These are phyloP conservation scores for Tympanoctomys barrerae DNA, from an alignment of 2,797 vertebrate species.

Conservation along the genomic window DNA sequence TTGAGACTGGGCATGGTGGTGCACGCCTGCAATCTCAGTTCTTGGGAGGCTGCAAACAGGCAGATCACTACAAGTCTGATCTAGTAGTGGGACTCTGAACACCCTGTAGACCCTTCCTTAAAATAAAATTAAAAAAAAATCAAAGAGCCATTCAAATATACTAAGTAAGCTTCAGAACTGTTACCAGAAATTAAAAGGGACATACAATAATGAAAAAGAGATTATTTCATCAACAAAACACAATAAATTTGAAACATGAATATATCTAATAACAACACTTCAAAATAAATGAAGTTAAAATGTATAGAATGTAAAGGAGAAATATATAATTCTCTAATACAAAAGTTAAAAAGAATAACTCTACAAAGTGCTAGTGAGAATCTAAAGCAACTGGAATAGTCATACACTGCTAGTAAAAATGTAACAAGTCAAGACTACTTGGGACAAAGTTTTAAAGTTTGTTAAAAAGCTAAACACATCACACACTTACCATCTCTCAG, in stretches of 20 bases:
- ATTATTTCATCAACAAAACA: not conserved
- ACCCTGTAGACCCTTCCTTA: no score
- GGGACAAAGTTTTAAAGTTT: not conserved
- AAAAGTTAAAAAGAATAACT: not conserved
- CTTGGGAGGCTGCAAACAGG: no score
- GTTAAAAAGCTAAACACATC: not conserved
- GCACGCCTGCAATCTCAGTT: no score
- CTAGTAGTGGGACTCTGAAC: no score
- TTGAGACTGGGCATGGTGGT: no score
- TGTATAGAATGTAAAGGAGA: not conserved
- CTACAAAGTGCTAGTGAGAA: not conserved
- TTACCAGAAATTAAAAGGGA: not conserved
- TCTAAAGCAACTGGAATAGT: not conserved
- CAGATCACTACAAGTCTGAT: no score
- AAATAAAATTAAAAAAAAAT: no score
- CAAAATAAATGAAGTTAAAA: not conserved
- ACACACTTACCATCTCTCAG: not conserved
- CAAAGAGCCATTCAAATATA: not conserved
- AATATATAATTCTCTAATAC: not conserved
- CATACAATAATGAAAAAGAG: not conserved
- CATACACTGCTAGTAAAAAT: not conserved
- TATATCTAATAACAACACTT: not conserved
- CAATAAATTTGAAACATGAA: not conserved
- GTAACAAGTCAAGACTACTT: not conserved
- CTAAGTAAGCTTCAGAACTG: not conserved